Conservation (phyloP, 2,888 invertebrate species). For the Aspidapion aeneum region DNA sequence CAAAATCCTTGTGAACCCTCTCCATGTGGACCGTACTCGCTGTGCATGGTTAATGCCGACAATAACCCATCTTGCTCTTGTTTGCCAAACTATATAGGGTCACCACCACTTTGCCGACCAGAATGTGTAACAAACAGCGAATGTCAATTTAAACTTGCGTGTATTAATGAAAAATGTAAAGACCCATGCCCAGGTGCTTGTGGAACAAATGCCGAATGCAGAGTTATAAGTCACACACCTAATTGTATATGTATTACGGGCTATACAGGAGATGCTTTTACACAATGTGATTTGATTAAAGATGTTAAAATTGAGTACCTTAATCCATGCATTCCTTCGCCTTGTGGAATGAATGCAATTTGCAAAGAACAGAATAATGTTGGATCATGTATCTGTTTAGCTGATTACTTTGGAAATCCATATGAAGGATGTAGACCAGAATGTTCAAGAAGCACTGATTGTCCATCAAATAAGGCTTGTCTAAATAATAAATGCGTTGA, state of each 20-base stretch:
- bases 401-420: constrained; percentile 55
- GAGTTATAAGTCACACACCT: constrained; percentile 71
- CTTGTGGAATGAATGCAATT: constrained; percentile 52
- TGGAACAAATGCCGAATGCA: constrained; percentile 66
- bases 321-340: constrained; percentile 48
- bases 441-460: constrained; percentile 55
- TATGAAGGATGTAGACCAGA: constrained; percentile 58
- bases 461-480: constrained; percentile 55
- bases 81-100: constrained; percentile 61
- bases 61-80: constrained; percentile 68
- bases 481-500: constrained; percentile 55
- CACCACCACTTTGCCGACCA: constrained; percentile 69
- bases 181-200: constrained; percentile 73
- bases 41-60: constrained; percentile 55
- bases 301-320: constrained; percentile 28
- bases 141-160: constrained; percentile 63
- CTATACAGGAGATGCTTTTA: constrained; percentile 67
- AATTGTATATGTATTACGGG: constrained; percentile 64
- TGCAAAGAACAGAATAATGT: constrained; percentile 52
- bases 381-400: constrained; percentile 53
- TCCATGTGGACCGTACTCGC: constrained; percentile 64
- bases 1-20: constrained; percentile 64
- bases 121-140: constrained; percentile 72
- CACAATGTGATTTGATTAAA: constrained; percentile 30
- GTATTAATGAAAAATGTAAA: constrained; percentile 67